A percentile compares a stretch with the other conserved stretches of the same genome.
Evolutionary conservation across 1,140 invertebrate genomes (phyloP).

Genomic region (Asobara japonica): DNA sequence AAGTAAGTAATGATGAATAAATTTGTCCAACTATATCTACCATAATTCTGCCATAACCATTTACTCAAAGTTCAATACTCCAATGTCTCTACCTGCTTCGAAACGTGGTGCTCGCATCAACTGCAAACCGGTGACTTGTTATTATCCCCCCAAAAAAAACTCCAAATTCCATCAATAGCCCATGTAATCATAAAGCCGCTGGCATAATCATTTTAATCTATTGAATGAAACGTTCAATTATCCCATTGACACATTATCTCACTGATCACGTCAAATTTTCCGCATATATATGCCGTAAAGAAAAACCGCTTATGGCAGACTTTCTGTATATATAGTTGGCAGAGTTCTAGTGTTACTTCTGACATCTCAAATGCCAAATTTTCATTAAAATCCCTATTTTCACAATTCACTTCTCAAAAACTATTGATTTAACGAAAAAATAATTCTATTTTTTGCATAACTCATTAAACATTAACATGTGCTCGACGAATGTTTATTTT

Average conservation of each 20-base stretch:
- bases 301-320: conserved; percentile 34
- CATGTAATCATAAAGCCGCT: not conserved
- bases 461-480: too few species aligned
- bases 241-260: not conserved
- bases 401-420: not conserved
- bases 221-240: not conserved
- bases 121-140: conserved; percentile 55
- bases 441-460: not conserved
- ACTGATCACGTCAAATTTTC: not conserved
- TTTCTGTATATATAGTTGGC: conserved; percentile 26
- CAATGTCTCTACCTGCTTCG: conserved; percentile 18
- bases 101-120: conserved; percentile 47
- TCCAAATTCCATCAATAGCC: not conserved
- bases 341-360: conserved; percentile 27
- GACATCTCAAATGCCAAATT: conserved; percentile 23
- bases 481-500: not conserved
- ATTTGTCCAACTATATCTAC: not conserved
- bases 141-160: conserved; percentile 38
- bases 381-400: not conserved
- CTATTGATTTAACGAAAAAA: not conserved
- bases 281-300: conserved; percentile 19
- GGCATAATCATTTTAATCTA: not conserved
- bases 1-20: conserved; percentile 42
- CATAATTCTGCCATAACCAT: not conserved
- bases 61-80: not conserved